phyloP scores from a whole-genome alignment of 2,888 invertebrate species.

The Pachydiplax longipennis region DNA sequence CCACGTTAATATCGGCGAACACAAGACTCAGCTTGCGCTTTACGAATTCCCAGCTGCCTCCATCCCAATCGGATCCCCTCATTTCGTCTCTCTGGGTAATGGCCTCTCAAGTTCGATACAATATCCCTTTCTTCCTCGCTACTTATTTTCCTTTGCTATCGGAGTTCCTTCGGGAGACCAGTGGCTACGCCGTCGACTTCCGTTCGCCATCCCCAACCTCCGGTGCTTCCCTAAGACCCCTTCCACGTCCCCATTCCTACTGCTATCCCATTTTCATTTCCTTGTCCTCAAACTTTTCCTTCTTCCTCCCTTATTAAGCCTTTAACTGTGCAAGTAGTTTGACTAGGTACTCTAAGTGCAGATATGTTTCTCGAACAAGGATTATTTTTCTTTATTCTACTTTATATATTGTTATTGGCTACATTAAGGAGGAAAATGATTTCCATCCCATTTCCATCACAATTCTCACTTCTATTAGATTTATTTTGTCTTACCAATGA shows the following conservation, averaged over 20 bases:
- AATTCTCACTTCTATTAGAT: too few relatives aligned
- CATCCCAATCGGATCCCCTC: background rate
- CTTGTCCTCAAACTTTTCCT: background rate
- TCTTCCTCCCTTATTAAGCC: background rate
- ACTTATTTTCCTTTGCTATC: background rate
- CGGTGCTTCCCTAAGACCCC: background rate
- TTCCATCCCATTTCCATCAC: too few relatives aligned
- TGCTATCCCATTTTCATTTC: too few relatives aligned
- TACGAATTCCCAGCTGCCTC: background rate
- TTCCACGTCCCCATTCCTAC: too few relatives aligned
- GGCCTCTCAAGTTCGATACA: constrained; percentile 1
- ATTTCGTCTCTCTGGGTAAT: background rate
- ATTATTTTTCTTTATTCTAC: too few relatives aligned
- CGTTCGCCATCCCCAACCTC: background rate
- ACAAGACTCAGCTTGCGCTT: background rate
- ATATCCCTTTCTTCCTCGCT: background rate
- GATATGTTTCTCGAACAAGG: too few relatives aligned
- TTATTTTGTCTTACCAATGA: too few relatives aligned
- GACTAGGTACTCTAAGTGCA: too few relatives aligned
- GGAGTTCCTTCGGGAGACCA: background rate
- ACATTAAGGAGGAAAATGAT: too few relatives aligned
- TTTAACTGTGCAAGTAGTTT: too few relatives aligned
- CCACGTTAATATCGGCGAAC: background rate
- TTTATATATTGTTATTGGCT: too few relatives aligned
- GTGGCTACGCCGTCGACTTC: background rate